A percentile compares a stretch with the other conserved stretches of the same genome.
phyloP scores from a whole-genome alignment of 2,888 invertebrate species.

The Dendrolimus houi region DNA sequence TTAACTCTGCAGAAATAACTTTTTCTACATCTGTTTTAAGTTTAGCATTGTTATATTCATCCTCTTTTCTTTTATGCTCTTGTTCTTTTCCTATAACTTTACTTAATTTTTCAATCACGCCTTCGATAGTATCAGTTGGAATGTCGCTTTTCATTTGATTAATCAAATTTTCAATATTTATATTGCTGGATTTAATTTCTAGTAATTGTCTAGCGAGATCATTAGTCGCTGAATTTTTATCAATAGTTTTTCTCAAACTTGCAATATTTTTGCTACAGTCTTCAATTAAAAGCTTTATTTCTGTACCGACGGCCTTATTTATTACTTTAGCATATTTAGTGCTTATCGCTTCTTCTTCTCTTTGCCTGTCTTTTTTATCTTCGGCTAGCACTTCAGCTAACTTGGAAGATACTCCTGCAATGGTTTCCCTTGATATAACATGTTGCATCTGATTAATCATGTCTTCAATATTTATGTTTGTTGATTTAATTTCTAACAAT shows the following conservation, averaged over 20 bases:
- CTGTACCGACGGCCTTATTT: neutral
- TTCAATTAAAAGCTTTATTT: neutral
- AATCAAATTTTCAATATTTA: neutral
- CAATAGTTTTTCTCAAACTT: neutral
- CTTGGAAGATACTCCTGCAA: neutral
- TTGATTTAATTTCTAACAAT: neutral
- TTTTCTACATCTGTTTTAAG: neutral
- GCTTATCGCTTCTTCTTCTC: neutral
- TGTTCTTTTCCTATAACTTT: neutral
- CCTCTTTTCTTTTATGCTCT: neutral
- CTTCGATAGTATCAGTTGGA: neutral
- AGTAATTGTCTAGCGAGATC: neutral
- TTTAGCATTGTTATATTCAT: neutral
- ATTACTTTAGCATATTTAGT: neutral
- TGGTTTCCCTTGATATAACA: neutral
- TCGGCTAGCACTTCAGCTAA: neutral
- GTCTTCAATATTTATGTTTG: neutral
- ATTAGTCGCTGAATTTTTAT: neutral
- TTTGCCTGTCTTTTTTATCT: neutral
- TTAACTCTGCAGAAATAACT: neutral
- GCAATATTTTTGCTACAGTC: neutral
- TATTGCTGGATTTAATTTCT: neutral
- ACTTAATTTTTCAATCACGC: neutral
- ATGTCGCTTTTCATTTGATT: neutral
- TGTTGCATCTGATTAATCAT: neutral